Base-by-base conservation (phyloP, 2,113 vertebrate genomes). In the Catagonus wagneri region DNA sequence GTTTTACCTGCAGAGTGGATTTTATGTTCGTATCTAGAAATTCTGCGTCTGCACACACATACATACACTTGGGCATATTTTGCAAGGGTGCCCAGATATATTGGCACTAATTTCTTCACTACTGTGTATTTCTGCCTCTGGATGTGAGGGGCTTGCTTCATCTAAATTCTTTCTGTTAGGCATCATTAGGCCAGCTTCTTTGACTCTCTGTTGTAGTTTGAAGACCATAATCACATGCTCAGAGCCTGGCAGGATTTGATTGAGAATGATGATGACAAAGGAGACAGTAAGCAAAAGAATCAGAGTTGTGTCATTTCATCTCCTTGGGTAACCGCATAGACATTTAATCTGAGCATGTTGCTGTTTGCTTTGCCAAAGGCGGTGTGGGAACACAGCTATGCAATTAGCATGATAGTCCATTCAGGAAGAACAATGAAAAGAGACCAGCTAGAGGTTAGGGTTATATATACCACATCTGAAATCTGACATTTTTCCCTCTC, bases 301-400 rank as follows among this genome's bases (percentile, higher is more conserved):
- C 87, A 60, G 39, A 84, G 27, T 89, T 69, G 63, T 94, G 90
- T 90, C 63, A 86, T 95, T 74, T 94, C 19, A 54, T 96, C 95
- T 89, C 93, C 61, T 89, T 78, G 96, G 78, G 61, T 80, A 86
- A 96, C 94, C 44, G 0, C 92, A 68, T 0, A 39, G 95, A 97
- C 44, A 96, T 89, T 93, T 91, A 89, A 96, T 94, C 80, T 87
- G 22, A 79, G 22, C 2, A 0, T 66, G 44, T 69, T 93, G 27
- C 27, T 92, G 22, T 96, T 96, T 89, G 69, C 86, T 58, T 80
- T 3, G 50, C 80, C 95, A 95, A 88, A 68, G 78, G 72, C 56
- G 44, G 25, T 89, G 81, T 90, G 58, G 19, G 44, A 76, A 93
- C 36, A 90, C 80, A 72, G 54, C 56, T 85, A 5, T 71, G 15